phyloP scores from a whole-genome alignment of 2,113 vertebrate species.

The Colossoma macropomum region DNA sequence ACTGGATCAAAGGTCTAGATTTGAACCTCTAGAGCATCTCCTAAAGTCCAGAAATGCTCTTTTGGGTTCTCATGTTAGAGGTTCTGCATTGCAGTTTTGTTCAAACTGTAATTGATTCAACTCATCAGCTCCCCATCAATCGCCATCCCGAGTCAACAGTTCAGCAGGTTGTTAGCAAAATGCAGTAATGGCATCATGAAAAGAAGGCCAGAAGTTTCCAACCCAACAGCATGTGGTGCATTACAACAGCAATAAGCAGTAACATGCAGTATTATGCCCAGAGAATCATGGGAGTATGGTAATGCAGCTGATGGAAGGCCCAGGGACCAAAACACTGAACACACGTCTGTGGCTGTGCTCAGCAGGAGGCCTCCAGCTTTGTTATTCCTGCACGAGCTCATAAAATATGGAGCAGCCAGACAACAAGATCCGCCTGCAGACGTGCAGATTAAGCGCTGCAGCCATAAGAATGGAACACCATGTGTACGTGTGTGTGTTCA shows the following conservation, averaged over 20 bases:
- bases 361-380: conserved; percentile 39
- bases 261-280: not conserved
- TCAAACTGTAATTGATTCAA: no score
- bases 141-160: no score
- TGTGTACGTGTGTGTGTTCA: not conserved
- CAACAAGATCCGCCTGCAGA: conserved; percentile 66
- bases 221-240: not conserved
- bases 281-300: not conserved
- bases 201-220: no score
- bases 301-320: not conserved
- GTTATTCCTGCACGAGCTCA: conserved; percentile 67
- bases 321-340: not conserved
- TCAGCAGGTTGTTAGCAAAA: no score
- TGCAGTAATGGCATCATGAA: no score
- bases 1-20: no score
- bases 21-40: not conserved
- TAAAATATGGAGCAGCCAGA: conserved; percentile 76
- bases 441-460: conserved; percentile 56
- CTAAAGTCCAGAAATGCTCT: not conserved
- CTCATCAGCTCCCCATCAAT: no score
- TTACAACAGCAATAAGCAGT: not conserved
- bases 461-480: not conserved
- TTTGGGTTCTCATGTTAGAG: not conserved
- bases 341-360: not conserved
- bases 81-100: not conserved